These are phyloP conservation scores for Chinchilla lanigera DNA, from an alignment of 2,113 vertebrate species.

Conservation along the genomic window DNA sequence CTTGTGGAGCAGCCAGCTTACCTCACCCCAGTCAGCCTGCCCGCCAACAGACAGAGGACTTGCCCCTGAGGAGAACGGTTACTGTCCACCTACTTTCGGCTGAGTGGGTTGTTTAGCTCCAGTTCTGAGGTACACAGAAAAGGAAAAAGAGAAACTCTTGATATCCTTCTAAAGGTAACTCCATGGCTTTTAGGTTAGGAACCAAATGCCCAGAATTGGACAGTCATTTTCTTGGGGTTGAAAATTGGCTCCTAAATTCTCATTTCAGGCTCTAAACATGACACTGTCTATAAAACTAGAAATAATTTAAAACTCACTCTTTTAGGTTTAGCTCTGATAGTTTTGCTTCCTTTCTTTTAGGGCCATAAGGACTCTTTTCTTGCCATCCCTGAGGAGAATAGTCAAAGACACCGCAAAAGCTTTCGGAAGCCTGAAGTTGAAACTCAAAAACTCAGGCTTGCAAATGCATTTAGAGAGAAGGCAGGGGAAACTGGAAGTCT, in stretches of 20 bases:
- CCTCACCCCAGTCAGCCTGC: background rate
- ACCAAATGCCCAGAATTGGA: background rate
- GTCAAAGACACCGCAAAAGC: background rate
- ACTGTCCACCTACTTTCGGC: background rate
- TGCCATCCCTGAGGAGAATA: background rate
- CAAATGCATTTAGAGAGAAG: background rate
- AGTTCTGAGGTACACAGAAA: background rate
- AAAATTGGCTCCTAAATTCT: background rate
- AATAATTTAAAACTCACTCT: conserved; percentile 27
- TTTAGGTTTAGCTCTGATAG: background rate
- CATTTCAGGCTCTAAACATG: background rate
- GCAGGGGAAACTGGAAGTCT: background rate
- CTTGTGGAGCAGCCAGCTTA: background rate
- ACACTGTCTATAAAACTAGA: background rate
- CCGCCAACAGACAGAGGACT: background rate
- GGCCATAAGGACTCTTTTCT: background rate
- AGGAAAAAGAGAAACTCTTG: background rate
- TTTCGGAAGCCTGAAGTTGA: background rate
- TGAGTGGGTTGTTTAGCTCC: background rate
- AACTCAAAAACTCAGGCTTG: background rate
- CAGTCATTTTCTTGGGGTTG: background rate
- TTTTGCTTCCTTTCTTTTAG: background rate
- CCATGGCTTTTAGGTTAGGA: background rate
- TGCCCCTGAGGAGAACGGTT: background rate
- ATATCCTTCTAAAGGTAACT: background rate